A percentile compares a stretch with the other conserved stretches of the same genome.
These are phyloP conservation scores for Nixonia krombeini DNA, from an alignment of 1,140 invertebrate species.

Conservation along the genomic window DNA sequence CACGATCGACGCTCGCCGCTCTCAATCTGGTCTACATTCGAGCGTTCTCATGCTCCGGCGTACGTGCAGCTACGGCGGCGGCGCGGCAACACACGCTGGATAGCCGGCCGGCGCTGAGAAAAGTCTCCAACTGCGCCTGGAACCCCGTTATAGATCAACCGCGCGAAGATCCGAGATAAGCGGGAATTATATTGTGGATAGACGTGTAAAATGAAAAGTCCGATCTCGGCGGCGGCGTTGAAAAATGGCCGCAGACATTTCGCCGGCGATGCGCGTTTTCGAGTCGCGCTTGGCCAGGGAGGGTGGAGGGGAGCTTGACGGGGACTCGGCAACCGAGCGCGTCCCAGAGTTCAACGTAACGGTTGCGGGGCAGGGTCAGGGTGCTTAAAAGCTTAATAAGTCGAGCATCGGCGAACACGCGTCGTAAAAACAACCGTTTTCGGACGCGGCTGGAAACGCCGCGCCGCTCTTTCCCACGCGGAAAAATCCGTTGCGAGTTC, in stretches of 20 bases:
- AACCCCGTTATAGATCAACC: slow-evolving; percentile 42
- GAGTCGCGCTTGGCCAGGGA: too few species aligned
- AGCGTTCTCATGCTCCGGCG: slow-evolving; percentile 40
- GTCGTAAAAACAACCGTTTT: slow-evolving; percentile 29
- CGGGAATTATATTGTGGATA: slow-evolving; percentile 23
- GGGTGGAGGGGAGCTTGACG: too few species aligned
- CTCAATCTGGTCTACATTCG: slow-evolving; percentile 38
- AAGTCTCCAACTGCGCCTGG: slow-evolving; percentile 47
- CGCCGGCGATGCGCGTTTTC: background rate
- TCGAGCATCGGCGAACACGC: background rate
- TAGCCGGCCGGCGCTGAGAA: slow-evolving; percentile 27
- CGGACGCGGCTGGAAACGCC: slow-evolving; percentile 14
- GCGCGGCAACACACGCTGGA: slow-evolving; percentile 37
- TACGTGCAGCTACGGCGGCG: slow-evolving; percentile 21
- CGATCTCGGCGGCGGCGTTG: slow-evolving; percentile 5
- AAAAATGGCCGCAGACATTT: background rate
- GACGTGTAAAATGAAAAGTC: slow-evolving; percentile 47
- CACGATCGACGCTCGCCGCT: slow-evolving; percentile 44
- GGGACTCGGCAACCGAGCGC: too few species aligned
- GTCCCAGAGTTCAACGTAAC: background rate
- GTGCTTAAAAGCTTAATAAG: background rate
- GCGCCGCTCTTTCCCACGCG: slow-evolving; percentile 31
- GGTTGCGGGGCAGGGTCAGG: background rate
- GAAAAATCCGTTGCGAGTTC: slow-evolving; percentile 17
- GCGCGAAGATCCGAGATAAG: slow-evolving; percentile 4